phyloP scores from a whole-genome alignment of 1,140 invertebrate genomes.

The Tribolium castaneum region DNA sequence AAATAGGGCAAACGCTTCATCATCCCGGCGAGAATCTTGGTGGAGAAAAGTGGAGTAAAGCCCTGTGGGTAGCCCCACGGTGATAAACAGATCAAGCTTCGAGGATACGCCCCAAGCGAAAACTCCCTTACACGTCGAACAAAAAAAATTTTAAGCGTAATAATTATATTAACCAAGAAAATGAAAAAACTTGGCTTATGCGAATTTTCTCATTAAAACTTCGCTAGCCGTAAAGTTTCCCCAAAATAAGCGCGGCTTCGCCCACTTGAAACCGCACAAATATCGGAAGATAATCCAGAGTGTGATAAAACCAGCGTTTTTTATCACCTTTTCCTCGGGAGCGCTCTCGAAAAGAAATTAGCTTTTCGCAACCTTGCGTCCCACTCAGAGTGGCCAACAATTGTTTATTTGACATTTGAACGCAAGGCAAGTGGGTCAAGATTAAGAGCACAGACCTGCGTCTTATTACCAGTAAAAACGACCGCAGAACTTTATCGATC shows the following conservation, averaged over 20 bases:
- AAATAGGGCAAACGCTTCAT: constrained; percentile 15
- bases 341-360: not conserved
- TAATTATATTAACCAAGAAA: not conserved
- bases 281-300: not conserved
- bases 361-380: constrained; percentile 9
- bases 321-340: not conserved
- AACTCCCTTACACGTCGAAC: not conserved
- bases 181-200: constrained; percentile 16
- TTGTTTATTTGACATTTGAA: constrained; percentile 36
- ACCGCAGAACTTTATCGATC: not conserved
- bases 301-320: not conserved
- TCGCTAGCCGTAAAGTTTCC: not conserved
- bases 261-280: not conserved
- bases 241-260: not conserved
- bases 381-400: constrained; percentile 2
- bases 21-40: constrained; percentile 7
- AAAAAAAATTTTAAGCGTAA: not conserved
- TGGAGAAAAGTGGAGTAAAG: constrained; percentile 26
- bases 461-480: not conserved
- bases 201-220: not conserved
- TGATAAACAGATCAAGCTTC: constrained; percentile 31
- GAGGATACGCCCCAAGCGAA: constrained; percentile 19
- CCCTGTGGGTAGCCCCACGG: constrained; percentile 26
- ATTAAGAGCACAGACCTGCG: not conserved
- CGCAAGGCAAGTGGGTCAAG: constrained; percentile 8